Conservation (phyloP, 2,888 invertebrate species). For the Limenitis camilla region DNA sequence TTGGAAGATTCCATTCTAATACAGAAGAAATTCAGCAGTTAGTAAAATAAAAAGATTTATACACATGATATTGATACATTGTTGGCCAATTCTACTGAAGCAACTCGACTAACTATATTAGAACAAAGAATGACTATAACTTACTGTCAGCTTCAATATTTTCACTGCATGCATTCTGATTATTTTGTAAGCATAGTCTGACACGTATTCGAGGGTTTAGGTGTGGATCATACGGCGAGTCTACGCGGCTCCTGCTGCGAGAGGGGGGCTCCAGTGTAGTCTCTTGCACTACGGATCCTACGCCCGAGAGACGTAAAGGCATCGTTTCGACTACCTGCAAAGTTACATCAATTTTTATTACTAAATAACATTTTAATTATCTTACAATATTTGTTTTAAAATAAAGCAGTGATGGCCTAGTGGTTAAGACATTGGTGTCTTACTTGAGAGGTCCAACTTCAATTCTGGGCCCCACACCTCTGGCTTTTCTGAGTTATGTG, state of each 20-base stretch:
- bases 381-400: too few species aligned
- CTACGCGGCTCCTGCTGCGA: conserved; percentile 71
- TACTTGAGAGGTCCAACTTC: too few species aligned
- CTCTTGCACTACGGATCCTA: conserved; percentile 80
- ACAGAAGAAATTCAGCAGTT: too few species aligned
- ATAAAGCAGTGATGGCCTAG: too few species aligned
- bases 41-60: too few species aligned
- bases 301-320: conserved; percentile 81
- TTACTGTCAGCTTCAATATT: conserved; percentile 89
- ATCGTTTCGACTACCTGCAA: conserved; percentile 81
- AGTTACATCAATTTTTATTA: neutral
- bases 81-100: too few species aligned
- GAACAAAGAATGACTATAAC: conserved; percentile 43
- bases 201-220: conserved; percentile 82
- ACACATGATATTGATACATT: too few species aligned
- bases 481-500: too few species aligned
- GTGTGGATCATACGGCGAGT: conserved; percentile 65
- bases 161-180: conserved; percentile 88
- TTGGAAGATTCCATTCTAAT: too few species aligned
- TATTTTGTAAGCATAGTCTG: conserved; percentile 86
- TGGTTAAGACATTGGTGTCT: too few species aligned
- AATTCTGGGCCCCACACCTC: too few species aligned
- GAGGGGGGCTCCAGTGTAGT: conserved; percentile 72
- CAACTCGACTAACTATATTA: too few species aligned
- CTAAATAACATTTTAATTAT: neutral